These are phyloP conservation scores for Scytalopus superciliaris DNA, from an alignment of 2,113 vertebrate genomes.

Conservation along the genomic window DNA sequence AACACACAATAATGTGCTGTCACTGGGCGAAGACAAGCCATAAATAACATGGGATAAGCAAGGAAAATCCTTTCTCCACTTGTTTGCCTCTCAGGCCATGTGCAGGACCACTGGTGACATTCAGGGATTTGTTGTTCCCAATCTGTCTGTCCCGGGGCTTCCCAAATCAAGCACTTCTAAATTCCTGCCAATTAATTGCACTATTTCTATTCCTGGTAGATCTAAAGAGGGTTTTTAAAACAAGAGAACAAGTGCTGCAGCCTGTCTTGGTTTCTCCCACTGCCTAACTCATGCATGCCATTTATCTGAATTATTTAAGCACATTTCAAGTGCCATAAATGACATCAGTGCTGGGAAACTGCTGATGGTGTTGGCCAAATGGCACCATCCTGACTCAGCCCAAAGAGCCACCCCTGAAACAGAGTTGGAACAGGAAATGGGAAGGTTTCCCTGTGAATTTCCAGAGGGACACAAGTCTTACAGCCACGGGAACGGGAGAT, in stretches of 20 bases:
- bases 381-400: background rate
- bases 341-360: background rate
- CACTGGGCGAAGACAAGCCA: background rate
- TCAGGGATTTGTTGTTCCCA: background rate
- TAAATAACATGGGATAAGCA: background rate
- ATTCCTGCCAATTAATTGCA: conserved; percentile 16
- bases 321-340: background rate
- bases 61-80: background rate
- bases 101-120: background rate
- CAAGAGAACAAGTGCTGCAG: background rate
- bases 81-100: background rate
- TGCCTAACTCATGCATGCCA: background rate
- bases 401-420: background rate
- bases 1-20: background rate
- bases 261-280: background rate
- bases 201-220: background rate
- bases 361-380: background rate
- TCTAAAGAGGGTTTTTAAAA: conserved; percentile 14
- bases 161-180: conserved; percentile 16
- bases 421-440: background rate
- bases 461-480: background rate
- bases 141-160: background rate
- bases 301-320: conserved; percentile 38
- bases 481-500: fast-evolving
- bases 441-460: background rate